A percentile compares a stretch with the other conserved stretches of the same genome.
Conservation (phyloP, 2,113 vertebrate genomes). For the Serinus canaria region DNA sequence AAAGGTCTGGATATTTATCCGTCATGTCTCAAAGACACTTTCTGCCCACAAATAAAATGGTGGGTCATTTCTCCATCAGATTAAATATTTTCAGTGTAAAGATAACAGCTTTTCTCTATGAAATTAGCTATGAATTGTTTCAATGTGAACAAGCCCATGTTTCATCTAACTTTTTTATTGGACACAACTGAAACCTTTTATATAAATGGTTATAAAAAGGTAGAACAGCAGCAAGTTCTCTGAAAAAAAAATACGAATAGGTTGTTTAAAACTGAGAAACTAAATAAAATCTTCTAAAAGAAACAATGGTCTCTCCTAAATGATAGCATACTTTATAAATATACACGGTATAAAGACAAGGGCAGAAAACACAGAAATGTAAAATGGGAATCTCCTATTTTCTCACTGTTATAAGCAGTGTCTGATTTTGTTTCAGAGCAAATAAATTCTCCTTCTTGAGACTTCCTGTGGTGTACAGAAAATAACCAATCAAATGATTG, state of each 20-base stretch:
- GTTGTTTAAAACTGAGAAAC: neutral
- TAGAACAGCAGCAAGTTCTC: neutral
- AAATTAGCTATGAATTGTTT: neutral
- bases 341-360: neutral
- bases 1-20: neutral
- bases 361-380: neutral
- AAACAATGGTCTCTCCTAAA: neutral
- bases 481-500: neutral
- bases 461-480: neutral
- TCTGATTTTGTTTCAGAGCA: neutral
- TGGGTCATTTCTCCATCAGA: neutral
- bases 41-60: neutral
- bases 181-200: neutral
- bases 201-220: neutral
- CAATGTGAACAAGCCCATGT: neutral
- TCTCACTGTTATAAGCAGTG: neutral
- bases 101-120: neutral
- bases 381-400: neutral
- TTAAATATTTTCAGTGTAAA: neutral
- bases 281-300: neutral
- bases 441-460: neutral
- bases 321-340: neutral
- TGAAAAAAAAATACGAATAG: neutral
- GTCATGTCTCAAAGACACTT: neutral
- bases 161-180: neutral